Percentiles rank a stretch among this genome's conserved stretches.
phyloP scores from a whole-genome alignment of 2,797 vertebrate species.

The Pseudopleuronectes americanus region DNA sequence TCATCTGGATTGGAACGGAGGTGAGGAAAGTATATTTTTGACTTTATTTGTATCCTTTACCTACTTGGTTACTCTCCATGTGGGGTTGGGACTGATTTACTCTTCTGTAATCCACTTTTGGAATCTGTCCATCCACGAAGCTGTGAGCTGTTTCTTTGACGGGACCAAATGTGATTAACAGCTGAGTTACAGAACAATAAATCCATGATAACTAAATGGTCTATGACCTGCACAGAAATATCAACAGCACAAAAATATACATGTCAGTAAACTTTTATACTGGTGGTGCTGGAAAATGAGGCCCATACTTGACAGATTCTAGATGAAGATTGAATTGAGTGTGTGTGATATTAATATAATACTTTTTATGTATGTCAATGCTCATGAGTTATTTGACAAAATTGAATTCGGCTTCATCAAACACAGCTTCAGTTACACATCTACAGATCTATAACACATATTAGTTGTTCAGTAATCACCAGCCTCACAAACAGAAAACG shows the following conservation, averaged over 20 bases:
- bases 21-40: background rate
- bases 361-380: too few relatives aligned
- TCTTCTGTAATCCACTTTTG: rapidly evolving
- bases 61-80: slow-evolving; percentile 29
- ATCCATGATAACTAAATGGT: too few relatives aligned
- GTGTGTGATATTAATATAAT: too few relatives aligned
- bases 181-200: background rate
- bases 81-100: background rate
- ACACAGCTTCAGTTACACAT: too few relatives aligned
- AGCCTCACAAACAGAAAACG: too few relatives aligned
- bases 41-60: background rate
- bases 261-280: background rate
- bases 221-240: background rate
- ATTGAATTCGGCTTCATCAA: too few relatives aligned
- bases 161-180: background rate
- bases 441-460: too few relatives aligned
- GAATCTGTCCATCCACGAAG: background rate
- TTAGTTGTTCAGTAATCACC: too few relatives aligned
- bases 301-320: background rate
- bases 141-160: slow-evolving; percentile 1
- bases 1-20: background rate
- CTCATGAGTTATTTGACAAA: too few relatives aligned
- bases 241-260: background rate
- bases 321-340: too few relatives aligned
- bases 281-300: background rate